Conservation (phyloP, 2,797 vertebrate species). For the Acrocephalus scirpaceus region DNA sequence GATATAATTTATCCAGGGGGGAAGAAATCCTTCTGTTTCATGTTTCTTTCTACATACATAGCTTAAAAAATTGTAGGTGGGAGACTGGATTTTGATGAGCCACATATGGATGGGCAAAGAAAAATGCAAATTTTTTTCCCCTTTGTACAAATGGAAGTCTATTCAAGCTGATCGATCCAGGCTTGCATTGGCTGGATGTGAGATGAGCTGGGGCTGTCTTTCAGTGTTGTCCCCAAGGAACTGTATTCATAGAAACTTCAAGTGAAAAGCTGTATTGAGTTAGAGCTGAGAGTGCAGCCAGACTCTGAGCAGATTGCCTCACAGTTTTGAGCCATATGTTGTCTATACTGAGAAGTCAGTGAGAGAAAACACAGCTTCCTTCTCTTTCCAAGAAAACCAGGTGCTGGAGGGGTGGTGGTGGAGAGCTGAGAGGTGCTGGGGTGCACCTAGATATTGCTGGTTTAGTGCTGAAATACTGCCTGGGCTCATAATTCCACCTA, state of each 20-base stretch:
- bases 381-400: constrained; percentile 40
- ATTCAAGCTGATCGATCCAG: background rate
- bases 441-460: background rate
- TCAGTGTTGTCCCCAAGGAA: background rate
- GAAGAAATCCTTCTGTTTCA: constrained; percentile 8
- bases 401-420: background rate
- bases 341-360: constrained; percentile 43
- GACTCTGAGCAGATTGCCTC: constrained; percentile 61
- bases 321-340: constrained; percentile 62
- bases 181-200: background rate
- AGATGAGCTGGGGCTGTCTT: background rate
- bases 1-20: constrained; percentile 8
- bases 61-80: background rate
- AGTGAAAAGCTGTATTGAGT: background rate
- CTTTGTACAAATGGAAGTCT: background rate
- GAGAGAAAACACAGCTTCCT: constrained; percentile 43
- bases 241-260: background rate
- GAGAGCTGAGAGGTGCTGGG: background rate
- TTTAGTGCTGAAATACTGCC: background rate
- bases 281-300: constrained; percentile 5
- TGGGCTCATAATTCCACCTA: rapidly evolving
- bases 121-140: background rate
- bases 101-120: background rate
- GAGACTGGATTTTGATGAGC: background rate
- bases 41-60: background rate